Conservation (phyloP, 2,888 invertebrate species). For the Papilio elwesi region DNA sequence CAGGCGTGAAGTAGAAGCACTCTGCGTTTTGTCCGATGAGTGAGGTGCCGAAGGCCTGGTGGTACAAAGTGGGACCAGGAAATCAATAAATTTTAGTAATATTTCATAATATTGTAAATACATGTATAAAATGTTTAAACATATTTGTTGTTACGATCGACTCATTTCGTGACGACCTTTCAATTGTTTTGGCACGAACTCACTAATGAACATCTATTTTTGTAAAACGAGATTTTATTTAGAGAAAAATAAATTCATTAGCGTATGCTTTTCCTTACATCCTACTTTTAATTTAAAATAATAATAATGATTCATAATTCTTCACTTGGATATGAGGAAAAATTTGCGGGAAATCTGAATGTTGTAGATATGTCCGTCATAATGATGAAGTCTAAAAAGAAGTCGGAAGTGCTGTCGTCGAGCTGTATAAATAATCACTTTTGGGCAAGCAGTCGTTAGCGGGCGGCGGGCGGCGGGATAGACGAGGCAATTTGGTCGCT, state of each 20-base stretch:
- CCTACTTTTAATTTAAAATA: neutral
- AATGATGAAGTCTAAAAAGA: conserved; percentile 60
- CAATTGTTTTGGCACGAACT: conserved; percentile 34
- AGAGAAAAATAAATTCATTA: conserved; percentile 1
- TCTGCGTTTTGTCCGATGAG: no score
- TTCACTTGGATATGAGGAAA: neutral
- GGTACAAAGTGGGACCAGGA: no score
- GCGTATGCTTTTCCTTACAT: neutral
- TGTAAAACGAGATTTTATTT: neutral
- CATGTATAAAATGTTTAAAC: neutral
- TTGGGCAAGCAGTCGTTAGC: conserved; percentile 68
- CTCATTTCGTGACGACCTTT: conserved; percentile 17
- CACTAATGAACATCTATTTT: conserved; percentile 25
- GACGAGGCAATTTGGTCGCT: conserved; percentile 70
- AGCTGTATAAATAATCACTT: conserved; percentile 74
- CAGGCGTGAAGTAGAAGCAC: no score
- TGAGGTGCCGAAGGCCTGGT: no score
- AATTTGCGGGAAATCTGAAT: neutral
- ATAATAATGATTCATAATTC: no score
- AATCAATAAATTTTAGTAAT: no score
- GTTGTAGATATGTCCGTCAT: conserved; percentile 60
- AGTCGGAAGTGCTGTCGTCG: conserved; percentile 78
- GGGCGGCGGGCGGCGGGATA: conserved; percentile 53
- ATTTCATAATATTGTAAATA: no score
- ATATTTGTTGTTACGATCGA: conserved; percentile 14